Base-by-base conservation (phyloP, 2,113 vertebrate genomes). In the Nematolebias whitei region DNA sequence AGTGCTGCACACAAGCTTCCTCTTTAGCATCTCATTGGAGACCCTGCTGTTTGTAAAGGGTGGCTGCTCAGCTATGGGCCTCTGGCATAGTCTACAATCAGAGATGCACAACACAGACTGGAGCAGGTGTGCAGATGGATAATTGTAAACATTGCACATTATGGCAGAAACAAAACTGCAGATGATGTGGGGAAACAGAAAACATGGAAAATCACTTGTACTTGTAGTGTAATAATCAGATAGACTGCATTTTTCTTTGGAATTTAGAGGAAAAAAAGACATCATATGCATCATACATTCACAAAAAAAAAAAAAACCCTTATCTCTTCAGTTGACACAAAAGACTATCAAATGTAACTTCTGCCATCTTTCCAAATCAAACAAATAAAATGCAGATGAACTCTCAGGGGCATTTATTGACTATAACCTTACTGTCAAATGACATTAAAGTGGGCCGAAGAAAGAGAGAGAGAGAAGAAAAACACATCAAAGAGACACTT, bases 271-370 rank as follows among this genome's bases (percentile, higher is more conserved):
- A 63, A 50, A 67, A 22, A 40, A 16, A 20, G 62, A 54, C 49
- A 60, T 32, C 61, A 52, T 71, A 83, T 85, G 78, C 87, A 48
- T 71, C 18, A 29, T 44, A 54, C 69, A 55, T 68, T 56, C 57
- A 45, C 55, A 57, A 40, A 79, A 60, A 54, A 41, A 44, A 57
- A 40, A 79, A 60, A 54, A 41, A 44, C 70, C 54, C 79, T 74
- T 76, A 85, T 86, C 70, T 81, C 18, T 13, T 38, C 41, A 38
- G 55, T 23, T 82, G 85, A 85, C 79, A 83, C 59, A 69, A 63
- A 76, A 76, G 78, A 22, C 78, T n/a, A 6, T 22, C 86, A 85
- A 88, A 85, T 87, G 69, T 78, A 80, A 87, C 82, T 91, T 68
- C 71, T 86, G 82, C 87, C 86, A 88, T 87, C 82, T 79, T 80